Conservation (phyloP, 2,113 vertebrate species). For the Heptranchias perlo region DNA sequence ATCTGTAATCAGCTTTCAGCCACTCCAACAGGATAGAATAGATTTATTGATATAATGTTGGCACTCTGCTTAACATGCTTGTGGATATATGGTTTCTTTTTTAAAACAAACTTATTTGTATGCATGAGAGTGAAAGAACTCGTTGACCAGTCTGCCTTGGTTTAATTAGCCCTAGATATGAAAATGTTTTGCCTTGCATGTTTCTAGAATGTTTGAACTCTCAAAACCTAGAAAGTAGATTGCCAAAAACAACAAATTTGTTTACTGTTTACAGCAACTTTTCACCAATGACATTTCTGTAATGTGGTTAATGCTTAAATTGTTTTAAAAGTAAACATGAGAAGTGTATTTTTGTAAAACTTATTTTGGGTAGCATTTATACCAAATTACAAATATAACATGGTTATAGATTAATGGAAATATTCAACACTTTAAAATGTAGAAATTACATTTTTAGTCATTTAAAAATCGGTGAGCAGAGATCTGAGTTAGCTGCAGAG, state of each 20-base stretch:
- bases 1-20: neutral
- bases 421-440: neutral
- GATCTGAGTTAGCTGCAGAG: neutral
- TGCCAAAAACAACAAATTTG: neutral
- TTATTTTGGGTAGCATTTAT: neutral
- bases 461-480: constrained; percentile 36
- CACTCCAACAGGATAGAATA: neutral
- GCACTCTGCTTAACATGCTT: neutral
- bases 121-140: neutral
- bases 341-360: neutral
- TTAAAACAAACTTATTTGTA: constrained; percentile 31
- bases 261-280: neutral
- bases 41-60: neutral
- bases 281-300: neutral
- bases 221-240: neutral
- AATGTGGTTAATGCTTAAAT: neutral
- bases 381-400: neutral
- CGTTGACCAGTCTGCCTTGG: constrained; percentile 34
- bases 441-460: constrained; percentile 40
- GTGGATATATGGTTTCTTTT: neutral
- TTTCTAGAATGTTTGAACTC: constrained; percentile 8
- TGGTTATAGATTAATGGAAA: neutral
- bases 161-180: neutral
- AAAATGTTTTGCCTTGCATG: constrained; percentile 32
- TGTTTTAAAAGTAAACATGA: neutral